phyloP scores from a whole-genome alignment of 2,797 vertebrate species.

The Loris lydekkerianus region DNA sequence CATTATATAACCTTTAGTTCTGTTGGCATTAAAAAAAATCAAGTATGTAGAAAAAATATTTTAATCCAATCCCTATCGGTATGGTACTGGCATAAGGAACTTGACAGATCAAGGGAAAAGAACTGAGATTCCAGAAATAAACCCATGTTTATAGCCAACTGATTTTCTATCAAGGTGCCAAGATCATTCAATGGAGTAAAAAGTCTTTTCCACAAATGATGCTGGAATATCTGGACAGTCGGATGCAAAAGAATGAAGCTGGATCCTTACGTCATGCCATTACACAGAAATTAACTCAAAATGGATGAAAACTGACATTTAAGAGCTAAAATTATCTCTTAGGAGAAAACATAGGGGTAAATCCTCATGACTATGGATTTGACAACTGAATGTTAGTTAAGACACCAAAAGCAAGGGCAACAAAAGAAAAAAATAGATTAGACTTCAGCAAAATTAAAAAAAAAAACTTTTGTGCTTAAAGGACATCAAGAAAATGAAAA shows the following conservation, averaged over 20 bases:
- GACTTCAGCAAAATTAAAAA: background rate
- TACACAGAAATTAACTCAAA: constrained; percentile 31
- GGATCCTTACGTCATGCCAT: background rate
- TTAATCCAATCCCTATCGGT: background rate
- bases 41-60: constrained; percentile 40
- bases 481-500: constrained; percentile 16
- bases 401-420: constrained; percentile 18
- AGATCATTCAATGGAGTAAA: background rate
- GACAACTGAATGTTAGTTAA: background rate
- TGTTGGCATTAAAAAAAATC: background rate
- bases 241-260: background rate
- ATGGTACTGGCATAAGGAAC: background rate
- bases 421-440: background rate
- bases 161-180: background rate
- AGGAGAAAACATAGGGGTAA: background rate
- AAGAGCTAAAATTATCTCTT: background rate
- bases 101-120: background rate
- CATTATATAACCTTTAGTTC: background rate
- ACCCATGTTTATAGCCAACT: background rate
- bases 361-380: background rate
- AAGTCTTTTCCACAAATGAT: constrained; percentile 23
- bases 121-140: background rate
- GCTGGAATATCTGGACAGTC: background rate
- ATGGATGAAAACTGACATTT: background rate
- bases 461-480: background rate